These are phyloP conservation scores for Drosophila mettleri DNA, from an alignment of 2,888 invertebrate genomes.

Conservation along the genomic window DNA sequence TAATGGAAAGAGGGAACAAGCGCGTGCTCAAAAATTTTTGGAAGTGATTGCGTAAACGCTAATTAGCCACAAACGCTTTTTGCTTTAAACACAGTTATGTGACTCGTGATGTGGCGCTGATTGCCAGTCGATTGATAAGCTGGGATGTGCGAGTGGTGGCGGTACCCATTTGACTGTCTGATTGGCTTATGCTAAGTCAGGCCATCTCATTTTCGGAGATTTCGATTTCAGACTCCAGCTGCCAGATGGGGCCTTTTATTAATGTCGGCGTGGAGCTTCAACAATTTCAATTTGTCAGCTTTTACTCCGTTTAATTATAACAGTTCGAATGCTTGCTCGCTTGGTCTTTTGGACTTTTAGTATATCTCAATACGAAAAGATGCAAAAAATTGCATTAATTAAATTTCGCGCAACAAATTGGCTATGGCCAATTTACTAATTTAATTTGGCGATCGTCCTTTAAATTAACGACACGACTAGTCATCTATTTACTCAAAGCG, in stretches of 20 bases:
- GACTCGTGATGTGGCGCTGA: conserved; percentile 5
- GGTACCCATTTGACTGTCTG: conserved; percentile 29
- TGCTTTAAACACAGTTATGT: conserved; percentile 19
- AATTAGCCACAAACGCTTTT: conserved; percentile 52
- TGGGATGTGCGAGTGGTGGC: conserved; percentile 19
- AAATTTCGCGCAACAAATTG: conserved; percentile 14
- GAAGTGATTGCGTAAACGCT: conserved; percentile 52
- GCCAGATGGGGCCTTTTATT: conserved; percentile 8
- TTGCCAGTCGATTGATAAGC: conserved; percentile 17
- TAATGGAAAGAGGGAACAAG: not conserved
- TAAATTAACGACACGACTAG: too few species aligned
- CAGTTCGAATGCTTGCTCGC: conserved; percentile 11
- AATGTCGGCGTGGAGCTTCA: conserved; percentile 13
- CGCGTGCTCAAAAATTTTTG: conserved; percentile 16
- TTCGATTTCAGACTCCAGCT: conserved; percentile 18
- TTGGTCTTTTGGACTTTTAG: conserved; percentile 5
- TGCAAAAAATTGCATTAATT: conserved; percentile 34
- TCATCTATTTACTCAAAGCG: too few species aligned
- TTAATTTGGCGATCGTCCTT: not conserved
- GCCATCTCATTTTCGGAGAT: conserved; percentile 37
- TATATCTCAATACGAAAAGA: conserved; percentile 14
- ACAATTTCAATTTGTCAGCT: conserved; percentile 25
- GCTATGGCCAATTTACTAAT: conserved; percentile 28
- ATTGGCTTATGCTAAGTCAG: conserved; percentile 69
- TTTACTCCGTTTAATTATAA: conserved; percentile 28